A percentile compares a stretch with the other conserved stretches of the same genome.
phyloP scores from a whole-genome alignment of 2,888 invertebrate genomes.

The Minunthozetes semirufus region DNA sequence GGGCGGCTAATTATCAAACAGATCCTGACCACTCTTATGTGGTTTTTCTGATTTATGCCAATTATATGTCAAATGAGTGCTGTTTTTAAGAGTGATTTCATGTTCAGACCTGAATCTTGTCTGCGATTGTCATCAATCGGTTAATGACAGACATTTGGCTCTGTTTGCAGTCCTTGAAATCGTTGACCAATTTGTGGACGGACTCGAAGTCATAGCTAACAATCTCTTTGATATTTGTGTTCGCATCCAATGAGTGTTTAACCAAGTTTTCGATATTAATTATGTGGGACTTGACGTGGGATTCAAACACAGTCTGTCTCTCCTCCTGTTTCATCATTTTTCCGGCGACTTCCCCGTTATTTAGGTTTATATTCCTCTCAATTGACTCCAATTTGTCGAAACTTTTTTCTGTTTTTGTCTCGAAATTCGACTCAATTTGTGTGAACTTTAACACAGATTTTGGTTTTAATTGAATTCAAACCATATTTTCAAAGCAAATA shows the following conservation, averaged over 20 bases:
- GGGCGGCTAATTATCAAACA: too few relatives aligned
- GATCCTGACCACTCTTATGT: too few relatives aligned
- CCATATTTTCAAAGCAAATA: neutral
- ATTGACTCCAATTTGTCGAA: conserved; percentile 39
- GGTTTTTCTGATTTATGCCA: neutral
- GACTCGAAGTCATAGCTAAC: conserved; percentile 15
- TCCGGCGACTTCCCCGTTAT: conserved; percentile 39
- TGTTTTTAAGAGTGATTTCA: neutral
- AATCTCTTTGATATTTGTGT: conserved; percentile 25
- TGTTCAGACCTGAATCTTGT: neutral
- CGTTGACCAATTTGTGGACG: neutral
- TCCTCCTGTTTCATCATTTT: conserved; percentile 40
- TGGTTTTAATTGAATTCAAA: neutral
- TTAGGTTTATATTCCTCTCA: conserved; percentile 39
- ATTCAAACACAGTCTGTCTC: conserved; percentile 32
- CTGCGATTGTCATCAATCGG: neutral
- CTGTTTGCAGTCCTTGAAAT: neutral
- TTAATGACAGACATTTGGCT: neutral
- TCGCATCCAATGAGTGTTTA: conserved; percentile 19
- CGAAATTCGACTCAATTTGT: conserved; percentile 39
- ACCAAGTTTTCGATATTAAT: conserved; percentile 22
- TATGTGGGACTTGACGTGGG: conserved; percentile 17
- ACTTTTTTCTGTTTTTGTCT: conserved; percentile 36
- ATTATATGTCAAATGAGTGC: neutral
- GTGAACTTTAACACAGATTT: neutral